Base-by-base conservation (phyloP, 2,888 invertebrate genomes). In the Tachystola acroxantha region DNA sequence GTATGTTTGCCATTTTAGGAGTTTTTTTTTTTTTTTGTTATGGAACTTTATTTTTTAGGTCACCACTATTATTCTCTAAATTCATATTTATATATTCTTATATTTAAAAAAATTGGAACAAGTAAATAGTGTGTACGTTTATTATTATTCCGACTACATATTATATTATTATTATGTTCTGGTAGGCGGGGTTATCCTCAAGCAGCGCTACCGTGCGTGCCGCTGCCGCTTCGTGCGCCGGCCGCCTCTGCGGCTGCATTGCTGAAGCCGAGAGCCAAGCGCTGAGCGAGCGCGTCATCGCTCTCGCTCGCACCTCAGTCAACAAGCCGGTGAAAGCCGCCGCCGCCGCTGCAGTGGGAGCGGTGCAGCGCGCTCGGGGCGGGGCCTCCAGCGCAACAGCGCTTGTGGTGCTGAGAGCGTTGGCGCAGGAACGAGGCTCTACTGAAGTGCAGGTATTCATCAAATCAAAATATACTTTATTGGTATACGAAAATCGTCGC, bases 381-480 rank as follows among this genome's bases (percentile, higher is more conserved):
- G 96, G 98, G 3, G 96, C 98, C 1, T 96, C 97, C 1, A 96
- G 96, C 46, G 98, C 98, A 64, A 96, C 97, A 1, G 97, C 97
- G 69, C 94, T 99, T 53, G 97, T 97, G 25, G 97, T 99, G 65
- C 75, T 99, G 30, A 84, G 99, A 11, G 98, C 98, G 1, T 81
- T 99, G 24, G 97, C 98, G 1, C 98, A 98, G 77, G 99, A 99
- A 70, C 91, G 93, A 36, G 93, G 96, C 0, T 95, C 97, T 16
- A 95, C 97, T 0, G 94, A 97, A 44, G 95, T 98, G n/a, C 99
- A 99, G 90, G 94, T 93, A 50, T 42, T 6, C 19, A n/a, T n/a
- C n/a, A n/a, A n/a, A n/a, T n/a, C n/a, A n/a, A n/a, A n/a, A n/a
- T n/a, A n/a, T n/a, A n/a, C n/a, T n/a, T n/a, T n/a, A n/a, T n/a